Conservation (phyloP, 2,797 vertebrate genomes). For the Trichosurus vulpecula region DNA sequence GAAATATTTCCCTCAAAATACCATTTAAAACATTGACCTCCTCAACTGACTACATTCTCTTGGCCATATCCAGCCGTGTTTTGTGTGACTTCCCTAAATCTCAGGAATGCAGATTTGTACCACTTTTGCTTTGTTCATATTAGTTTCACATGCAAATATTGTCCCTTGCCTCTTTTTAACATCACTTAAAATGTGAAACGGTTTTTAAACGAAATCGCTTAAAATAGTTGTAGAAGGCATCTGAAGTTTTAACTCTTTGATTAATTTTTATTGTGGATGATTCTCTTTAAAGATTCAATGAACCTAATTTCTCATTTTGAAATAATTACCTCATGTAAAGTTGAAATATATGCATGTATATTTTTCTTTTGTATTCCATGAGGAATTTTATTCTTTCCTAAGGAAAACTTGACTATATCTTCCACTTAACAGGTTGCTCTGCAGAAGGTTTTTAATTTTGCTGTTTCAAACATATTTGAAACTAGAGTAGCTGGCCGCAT, state of each 20-base stretch:
- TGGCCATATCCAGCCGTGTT: slow-evolving; percentile 7
- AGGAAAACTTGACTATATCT: slow-evolving; percentile 22
- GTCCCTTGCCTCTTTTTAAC: not conserved
- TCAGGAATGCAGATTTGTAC: slow-evolving; percentile 4
- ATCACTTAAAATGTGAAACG: slow-evolving; percentile 14
- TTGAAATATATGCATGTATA: slow-evolving; percentile 5
- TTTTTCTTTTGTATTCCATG: slow-evolving; percentile 45
- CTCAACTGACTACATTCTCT: not conserved
- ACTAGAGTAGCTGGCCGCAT: slow-evolving; percentile 96
- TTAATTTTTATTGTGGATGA: slow-evolving; percentile 24
- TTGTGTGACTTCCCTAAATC: slow-evolving; percentile 4
- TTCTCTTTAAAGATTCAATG: not conserved
- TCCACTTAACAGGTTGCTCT: slow-evolving; percentile 90
- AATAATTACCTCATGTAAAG: not conserved
- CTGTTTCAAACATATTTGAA: slow-evolving; percentile 98
- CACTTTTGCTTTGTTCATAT: slow-evolving; percentile 18
- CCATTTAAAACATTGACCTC: slow-evolving; percentile 24
- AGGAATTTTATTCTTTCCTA: slow-evolving; percentile 18
- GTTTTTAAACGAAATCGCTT: not conserved
- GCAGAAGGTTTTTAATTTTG: slow-evolving; percentile 97
- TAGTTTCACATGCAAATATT: slow-evolving; percentile 5
- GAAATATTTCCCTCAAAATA: not conserved
- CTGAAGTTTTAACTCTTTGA: not conserved
- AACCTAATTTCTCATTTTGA: not conserved
- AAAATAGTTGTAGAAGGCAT: not conserved